These are phyloP conservation scores for Gavia stellata DNA, from an alignment of 2,113 vertebrate species.

Conservation along the genomic window DNA sequence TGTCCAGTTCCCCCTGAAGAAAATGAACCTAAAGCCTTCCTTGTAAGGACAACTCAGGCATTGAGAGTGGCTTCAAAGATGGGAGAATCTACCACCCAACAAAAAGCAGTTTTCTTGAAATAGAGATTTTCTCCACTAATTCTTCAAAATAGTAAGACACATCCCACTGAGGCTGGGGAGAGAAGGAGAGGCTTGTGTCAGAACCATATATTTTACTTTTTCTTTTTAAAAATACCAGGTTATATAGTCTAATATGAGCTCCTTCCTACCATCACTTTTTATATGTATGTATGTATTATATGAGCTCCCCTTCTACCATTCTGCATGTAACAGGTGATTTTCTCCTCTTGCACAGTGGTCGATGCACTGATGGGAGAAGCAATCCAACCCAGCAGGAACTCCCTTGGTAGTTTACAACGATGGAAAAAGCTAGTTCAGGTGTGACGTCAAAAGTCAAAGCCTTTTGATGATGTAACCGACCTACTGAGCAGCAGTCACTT, in stretches of 20 bases:
- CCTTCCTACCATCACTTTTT: not conserved
- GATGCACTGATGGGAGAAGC: not conserved
- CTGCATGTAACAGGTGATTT: not conserved
- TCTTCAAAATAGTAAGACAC: not conserved
- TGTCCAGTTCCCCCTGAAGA: no score
- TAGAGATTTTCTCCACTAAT: not conserved
- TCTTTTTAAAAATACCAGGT: not conserved
- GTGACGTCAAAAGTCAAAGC: not conserved
- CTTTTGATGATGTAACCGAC: not conserved
- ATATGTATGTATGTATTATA: accelerated
- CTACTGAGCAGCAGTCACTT: not conserved
- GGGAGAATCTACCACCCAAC: not conserved
- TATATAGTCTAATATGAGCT: not conserved
- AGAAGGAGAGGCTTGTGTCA: not conserved
- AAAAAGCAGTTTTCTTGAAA: not conserved
- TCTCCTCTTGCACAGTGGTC: not conserved
- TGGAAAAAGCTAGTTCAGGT: not conserved
- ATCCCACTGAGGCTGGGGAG: not conserved
- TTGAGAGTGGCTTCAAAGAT: not conserved
- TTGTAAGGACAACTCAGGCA: not conserved
- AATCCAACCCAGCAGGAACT: not conserved
- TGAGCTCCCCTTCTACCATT: not conserved
- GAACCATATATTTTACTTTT: not conserved
- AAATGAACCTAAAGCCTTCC: not conserved
- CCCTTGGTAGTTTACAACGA: not conserved